These are phyloP conservation scores for Maniola hyperantus DNA, from an alignment of 2,888 invertebrate genomes.

Conservation along the genomic window DNA sequence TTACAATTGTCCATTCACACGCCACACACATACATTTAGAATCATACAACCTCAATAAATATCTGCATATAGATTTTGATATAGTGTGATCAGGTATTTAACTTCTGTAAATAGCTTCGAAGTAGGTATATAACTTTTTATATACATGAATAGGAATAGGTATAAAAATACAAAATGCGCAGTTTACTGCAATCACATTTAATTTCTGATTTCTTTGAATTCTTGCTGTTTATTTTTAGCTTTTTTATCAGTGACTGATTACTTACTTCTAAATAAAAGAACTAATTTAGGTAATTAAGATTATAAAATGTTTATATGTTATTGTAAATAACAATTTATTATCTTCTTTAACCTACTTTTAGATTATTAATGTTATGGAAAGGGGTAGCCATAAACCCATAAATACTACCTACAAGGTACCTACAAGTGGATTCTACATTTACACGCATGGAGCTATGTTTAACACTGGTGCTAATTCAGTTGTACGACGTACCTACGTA, in stretches of 20 bases:
- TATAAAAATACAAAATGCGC: not conserved
- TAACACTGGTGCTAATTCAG: no score
- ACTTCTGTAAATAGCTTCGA: not conserved
- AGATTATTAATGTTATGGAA: not conserved
- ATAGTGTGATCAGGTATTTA: not conserved
- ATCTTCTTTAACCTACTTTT: not conserved
- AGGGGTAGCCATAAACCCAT: no score
- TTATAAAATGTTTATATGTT: not conserved
- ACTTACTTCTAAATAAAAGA: constrained; percentile 3
- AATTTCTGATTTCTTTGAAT: constrained; percentile 2
- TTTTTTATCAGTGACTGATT: constrained; percentile 20
- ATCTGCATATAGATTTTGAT: not conserved
- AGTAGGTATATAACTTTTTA: not conserved
- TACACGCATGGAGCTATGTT: not conserved
- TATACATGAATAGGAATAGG: not conserved
- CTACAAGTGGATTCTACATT: not conserved
- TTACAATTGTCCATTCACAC: not conserved
- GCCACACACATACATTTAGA: not conserved
- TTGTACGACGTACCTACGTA: no score
- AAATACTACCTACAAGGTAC: no score
- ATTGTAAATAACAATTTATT: constrained; percentile 3
- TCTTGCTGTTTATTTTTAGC: constrained; percentile 24
- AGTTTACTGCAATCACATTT: not conserved
- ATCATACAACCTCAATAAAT: not conserved
- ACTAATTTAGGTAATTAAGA: constrained; percentile 8